Percentiles rank a stretch among this genome's conserved stretches.
phyloP scores from a whole-genome alignment of 30 jellyfish, hydroid and myxozoan species.

The Hydractinia symbiolongicarpus region DNA sequence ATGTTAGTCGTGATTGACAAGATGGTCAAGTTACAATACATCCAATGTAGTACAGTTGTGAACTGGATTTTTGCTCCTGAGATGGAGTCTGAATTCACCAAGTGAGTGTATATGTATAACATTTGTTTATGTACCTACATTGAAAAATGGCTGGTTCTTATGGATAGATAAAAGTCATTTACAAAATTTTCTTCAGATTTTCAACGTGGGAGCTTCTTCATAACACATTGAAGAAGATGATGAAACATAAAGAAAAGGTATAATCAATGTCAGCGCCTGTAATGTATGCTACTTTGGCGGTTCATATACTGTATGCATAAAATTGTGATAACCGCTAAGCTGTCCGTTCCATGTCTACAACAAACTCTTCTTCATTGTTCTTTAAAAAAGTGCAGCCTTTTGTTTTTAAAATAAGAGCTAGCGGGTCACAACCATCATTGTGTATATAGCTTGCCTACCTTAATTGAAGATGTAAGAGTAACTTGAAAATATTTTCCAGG shows the following conservation, averaged over 20 bases:
- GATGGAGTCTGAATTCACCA: conserved; percentile 66
- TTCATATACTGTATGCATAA: too few relatives aligned
- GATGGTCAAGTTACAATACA: conserved; percentile 71
- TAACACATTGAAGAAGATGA: conserved; percentile 77
- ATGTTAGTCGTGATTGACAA: conserved; percentile 84
- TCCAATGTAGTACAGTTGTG: conserved; percentile 83
- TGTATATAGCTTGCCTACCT: too few relatives aligned
- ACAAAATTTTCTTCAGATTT: conserved; percentile 39
- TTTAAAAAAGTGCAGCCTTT: too few relatives aligned
- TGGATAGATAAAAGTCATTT: background rate
- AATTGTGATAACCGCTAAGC: too few relatives aligned
- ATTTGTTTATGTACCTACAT: background rate
- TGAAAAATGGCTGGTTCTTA: background rate
- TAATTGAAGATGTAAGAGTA: too few relatives aligned
- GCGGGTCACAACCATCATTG: too few relatives aligned
- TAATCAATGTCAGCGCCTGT: background rate
- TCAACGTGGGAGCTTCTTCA: conserved; percentile 87
- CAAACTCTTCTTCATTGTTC: too few relatives aligned
- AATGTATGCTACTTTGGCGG: too few relatives aligned
- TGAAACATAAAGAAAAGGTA: conserved; percentile 85
- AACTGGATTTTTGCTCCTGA: conserved; percentile 89
- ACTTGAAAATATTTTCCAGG: conserved; percentile 31
- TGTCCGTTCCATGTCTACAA: too few relatives aligned
- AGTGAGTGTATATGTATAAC: conserved; percentile 22
- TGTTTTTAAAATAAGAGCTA: too few relatives aligned